Evolutionary conservation across 2,113 vertebrate species (phyloP).

Genomic region (Istiophorus platypterus): DNA sequence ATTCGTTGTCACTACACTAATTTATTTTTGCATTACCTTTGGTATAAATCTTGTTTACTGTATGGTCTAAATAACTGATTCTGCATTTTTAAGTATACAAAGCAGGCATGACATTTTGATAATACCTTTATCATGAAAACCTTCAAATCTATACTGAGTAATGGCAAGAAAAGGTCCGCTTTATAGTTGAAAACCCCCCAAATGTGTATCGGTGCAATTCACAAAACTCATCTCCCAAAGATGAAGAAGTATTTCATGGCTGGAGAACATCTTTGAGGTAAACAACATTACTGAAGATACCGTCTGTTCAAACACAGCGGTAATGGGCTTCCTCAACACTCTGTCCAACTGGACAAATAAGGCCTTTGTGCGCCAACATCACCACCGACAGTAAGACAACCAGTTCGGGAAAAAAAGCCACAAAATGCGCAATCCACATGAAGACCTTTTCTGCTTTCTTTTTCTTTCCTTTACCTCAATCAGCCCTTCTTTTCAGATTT

Average conservation of each 20-base stretch:
- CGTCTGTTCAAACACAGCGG: neutral
- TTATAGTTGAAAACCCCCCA: neutral
- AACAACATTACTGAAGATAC: neutral
- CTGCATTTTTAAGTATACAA: no score
- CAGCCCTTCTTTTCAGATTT: slow-evolving; percentile 6
- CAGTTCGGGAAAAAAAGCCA: slow-evolving; percentile 24
- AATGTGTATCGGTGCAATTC: neutral
- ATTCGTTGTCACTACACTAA: no score
- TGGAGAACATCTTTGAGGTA: slow-evolving; percentile 28
- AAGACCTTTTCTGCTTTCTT: slow-evolving; percentile 4
- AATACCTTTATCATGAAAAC: neutral
- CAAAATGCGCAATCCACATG: slow-evolving; percentile 23
- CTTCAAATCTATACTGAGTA: no score
- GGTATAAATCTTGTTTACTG: neutral
- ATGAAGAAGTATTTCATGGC: slow-evolving; percentile 15
- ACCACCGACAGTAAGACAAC: slow-evolving; percentile 32
- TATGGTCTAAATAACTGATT: no score
- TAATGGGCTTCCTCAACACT: slow-evolving; percentile 9
- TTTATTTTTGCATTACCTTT: no score
- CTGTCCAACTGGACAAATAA: slow-evolving; percentile 34
- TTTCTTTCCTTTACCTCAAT: slow-evolving; percentile 10
- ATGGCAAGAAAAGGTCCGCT: no score
- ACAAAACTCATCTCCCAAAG: neutral
- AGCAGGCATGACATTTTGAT: no score
- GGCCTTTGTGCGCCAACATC: slow-evolving; percentile 29